Evolutionary conservation across 2,113 vertebrate species (phyloP).

Genomic region (Spilogale gracilis): DNA sequence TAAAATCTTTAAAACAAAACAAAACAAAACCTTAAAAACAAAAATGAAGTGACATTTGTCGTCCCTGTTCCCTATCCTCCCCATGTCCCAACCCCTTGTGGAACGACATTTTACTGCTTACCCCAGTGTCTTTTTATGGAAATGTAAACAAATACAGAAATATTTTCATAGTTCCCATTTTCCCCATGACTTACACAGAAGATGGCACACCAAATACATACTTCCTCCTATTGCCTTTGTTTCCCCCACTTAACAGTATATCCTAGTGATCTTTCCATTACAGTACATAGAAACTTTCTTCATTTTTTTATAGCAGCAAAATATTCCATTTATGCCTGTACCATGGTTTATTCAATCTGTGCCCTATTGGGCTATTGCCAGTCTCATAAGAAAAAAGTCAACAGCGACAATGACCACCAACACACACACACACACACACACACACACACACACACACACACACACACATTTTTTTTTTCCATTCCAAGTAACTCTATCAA

Average conservation of each 20-base stretch:
- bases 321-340: neutral
- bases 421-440: neutral
- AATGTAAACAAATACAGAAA: constrained; percentile 22
- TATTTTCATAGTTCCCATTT: neutral
- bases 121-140: neutral
- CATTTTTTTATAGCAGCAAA: constrained; percentile 8
- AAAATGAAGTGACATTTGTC: neutral
- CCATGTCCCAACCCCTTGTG: neutral
- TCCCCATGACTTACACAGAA: neutral
- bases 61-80: neutral
- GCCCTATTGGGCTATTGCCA: neutral
- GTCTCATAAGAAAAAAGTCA: neutral
- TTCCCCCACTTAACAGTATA: neutral
- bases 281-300: neutral
- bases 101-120: neutral
- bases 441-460: neutral
- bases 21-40: neutral
- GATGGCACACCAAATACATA: neutral
- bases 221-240: neutral
- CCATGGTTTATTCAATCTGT: neutral
- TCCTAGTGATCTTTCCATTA: neutral
- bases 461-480: neutral
- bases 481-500: neutral
- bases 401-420: neutral
- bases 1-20: too few relatives aligned